Conservation (phyloP, 1,140 invertebrate species). For the Marisa cornuarietis region DNA sequence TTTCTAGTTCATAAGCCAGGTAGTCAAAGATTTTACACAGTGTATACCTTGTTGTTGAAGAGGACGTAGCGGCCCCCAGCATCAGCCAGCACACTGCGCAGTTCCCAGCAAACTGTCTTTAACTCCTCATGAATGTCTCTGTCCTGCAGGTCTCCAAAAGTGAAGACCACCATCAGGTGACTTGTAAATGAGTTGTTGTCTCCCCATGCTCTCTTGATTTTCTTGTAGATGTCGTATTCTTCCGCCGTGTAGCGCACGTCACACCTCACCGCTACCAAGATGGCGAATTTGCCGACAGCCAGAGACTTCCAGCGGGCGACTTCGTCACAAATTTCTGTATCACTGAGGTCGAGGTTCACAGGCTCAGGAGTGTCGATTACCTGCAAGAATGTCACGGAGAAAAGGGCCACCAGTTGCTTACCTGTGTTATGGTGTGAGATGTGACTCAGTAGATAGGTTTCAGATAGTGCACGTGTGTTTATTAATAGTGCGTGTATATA, state of each 20-base stretch:
- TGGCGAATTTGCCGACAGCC: background rate
- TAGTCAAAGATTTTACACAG: too few relatives aligned
- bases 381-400: background rate
- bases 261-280: background rate
- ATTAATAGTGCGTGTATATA: too few relatives aligned
- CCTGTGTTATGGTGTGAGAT: too few relatives aligned
- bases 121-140: background rate
- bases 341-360: background rate
- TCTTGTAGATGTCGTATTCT: constrained; percentile 1
- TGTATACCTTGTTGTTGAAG: background rate
- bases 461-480: too few relatives aligned
- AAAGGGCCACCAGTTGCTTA: too few relatives aligned
- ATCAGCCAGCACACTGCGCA: background rate
- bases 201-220: background rate
- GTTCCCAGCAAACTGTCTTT: background rate
- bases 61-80: background rate
- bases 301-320: background rate
- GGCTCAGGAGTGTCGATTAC: constrained; percentile 11
- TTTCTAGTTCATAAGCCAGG: too few relatives aligned
- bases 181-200: background rate
- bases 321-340: background rate
- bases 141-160: background rate
- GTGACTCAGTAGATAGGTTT: too few relatives aligned
- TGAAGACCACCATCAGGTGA: background rate
- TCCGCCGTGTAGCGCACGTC: constrained; percentile 10